These are phyloP conservation scores for Unio pictorum DNA, from an alignment of 2,888 invertebrate genomes.

Conservation along the genomic window DNA sequence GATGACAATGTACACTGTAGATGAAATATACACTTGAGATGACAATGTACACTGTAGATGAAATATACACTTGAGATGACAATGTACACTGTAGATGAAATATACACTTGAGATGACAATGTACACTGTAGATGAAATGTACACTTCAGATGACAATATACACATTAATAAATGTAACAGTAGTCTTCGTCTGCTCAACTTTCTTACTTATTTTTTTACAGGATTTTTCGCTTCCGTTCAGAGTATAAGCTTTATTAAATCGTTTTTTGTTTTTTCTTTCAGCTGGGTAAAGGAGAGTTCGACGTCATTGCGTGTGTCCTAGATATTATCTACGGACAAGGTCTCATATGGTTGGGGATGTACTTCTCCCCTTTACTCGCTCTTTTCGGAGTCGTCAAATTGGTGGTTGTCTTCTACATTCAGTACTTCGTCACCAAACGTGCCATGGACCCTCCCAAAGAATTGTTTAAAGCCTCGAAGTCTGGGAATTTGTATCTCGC, in stretches of 20 bases:
- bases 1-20: too few species aligned
- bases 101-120: too few species aligned
- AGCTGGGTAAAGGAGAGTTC: constrained; percentile 48
- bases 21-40: too few species aligned
- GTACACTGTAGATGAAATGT: too few species aligned
- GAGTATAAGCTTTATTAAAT: too few species aligned
- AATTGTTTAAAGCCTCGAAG: constrained; percentile 56
- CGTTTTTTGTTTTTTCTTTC: constrained; percentile 9
- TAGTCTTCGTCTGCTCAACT: neutral
- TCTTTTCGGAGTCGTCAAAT: constrained; percentile 47
- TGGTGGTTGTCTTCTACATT: constrained; percentile 54
- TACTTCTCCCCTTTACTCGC: constrained; percentile 60
- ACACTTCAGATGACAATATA: too few species aligned
- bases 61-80: too few species aligned
- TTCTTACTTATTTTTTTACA: constrained; percentile 2
- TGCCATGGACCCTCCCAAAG: constrained; percentile 53
- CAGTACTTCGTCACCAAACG: constrained; percentile 45
- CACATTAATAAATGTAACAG: too few species aligned
- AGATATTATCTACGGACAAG: constrained; percentile 60
- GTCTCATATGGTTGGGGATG: constrained; percentile 59
- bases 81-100: too few species aligned
- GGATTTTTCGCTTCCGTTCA: neutral
- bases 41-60: too few species aligned
- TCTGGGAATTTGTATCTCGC: constrained; percentile 58
- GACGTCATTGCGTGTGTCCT: constrained; percentile 50